Evolutionary conservation across 92 coral and sea anemone species (phyloP).

Genomic region (Zoanthus gigantus): DNA sequence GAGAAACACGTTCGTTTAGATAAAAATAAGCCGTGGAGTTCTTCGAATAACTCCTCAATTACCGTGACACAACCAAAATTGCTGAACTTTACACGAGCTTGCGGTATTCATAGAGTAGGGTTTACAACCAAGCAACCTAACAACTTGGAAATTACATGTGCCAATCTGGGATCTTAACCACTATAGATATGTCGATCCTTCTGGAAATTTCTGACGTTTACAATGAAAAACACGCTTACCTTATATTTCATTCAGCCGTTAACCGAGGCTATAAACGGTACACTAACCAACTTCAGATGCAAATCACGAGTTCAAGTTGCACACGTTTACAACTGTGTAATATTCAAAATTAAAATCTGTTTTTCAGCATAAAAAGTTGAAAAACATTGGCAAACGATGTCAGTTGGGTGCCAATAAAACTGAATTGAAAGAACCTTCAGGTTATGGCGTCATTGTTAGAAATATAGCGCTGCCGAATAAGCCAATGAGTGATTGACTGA

Average conservation of each 20-base stretch:
- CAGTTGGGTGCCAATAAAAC: slow-evolving; percentile 27
- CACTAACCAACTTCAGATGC: background rate
- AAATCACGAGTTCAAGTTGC: slow-evolving; percentile 12
- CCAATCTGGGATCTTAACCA: background rate
- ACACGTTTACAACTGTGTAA: background rate
- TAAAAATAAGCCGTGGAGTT: background rate
- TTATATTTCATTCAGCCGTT: background rate
- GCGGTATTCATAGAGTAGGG: background rate
- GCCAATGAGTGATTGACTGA: slow-evolving; percentile 31
- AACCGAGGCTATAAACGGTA: background rate
- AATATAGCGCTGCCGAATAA: slow-evolving; percentile 2
- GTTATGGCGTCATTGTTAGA: slow-evolving; percentile 46
- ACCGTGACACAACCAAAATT: slow-evolving; percentile 11
- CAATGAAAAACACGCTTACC: slow-evolving; percentile 24
- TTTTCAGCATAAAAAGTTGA: slow-evolving; percentile 8
- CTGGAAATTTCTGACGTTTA: background rate
- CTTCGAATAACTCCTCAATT: background rate
- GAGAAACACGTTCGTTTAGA: background rate
- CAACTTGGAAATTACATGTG: slow-evolving; percentile 12
- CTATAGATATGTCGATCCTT: background rate
- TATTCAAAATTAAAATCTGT: slow-evolving; percentile 15
- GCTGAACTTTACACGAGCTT: background rate
- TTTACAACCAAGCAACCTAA: background rate
- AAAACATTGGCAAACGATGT: slow-evolving; percentile 19
- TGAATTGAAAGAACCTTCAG: slow-evolving; percentile 25